Evolutionary conservation across 2,797 vertebrate genomes (phyloP), one percentile per base, ranked within the genome.

Genomic region (Spheniscus humboldti): DNA sequence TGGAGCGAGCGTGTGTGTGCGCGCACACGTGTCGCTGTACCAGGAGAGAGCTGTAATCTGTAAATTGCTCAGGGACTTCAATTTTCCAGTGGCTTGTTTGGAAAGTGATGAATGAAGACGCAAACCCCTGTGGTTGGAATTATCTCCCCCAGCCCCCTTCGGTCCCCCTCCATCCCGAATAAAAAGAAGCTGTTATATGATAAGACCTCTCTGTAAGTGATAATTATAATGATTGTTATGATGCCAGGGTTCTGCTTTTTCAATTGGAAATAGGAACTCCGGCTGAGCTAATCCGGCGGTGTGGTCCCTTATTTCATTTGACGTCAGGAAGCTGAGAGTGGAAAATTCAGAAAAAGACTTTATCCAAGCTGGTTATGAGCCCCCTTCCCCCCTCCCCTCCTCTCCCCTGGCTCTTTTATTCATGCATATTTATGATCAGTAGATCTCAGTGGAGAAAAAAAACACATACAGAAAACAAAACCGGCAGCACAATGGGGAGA

Each of bases 151-250:
- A 45, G 48, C 86, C 89, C 91, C 81, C 87, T 71, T 86, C 3
- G 4, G 81, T 85, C 81, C 39, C 59, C 17, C 74, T 88, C 52
- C 56, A 57, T 64, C 83, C 84, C 1, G 22, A 82, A 73, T 84
- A 81, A 90, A 97, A 97, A 97, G 96, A 97, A 97, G 96, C 96
- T 97, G 98, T 98, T 97, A 96, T 97, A 97, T 94, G 98, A 98
- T 98, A 98, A 98, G 97, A 94, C 94, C 91, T 93, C 90, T 97
- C 95, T 97, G 97, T 89, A 97, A 95, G 96, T 95, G 97, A 98
- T 98, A 98, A 98, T 98, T 98, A 98, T 95, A 95, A 95, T 92
- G 96, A 97, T 97, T 97, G 96, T 97, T 97, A 95, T 95, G 93
- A 97, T 97, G 96, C 94, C 97, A 85, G 81, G 87, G 94, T 35